Evolutionary conservation across 2,113 vertebrate species (phyloP).

Genomic region (Pituophis catenifer): DNA sequence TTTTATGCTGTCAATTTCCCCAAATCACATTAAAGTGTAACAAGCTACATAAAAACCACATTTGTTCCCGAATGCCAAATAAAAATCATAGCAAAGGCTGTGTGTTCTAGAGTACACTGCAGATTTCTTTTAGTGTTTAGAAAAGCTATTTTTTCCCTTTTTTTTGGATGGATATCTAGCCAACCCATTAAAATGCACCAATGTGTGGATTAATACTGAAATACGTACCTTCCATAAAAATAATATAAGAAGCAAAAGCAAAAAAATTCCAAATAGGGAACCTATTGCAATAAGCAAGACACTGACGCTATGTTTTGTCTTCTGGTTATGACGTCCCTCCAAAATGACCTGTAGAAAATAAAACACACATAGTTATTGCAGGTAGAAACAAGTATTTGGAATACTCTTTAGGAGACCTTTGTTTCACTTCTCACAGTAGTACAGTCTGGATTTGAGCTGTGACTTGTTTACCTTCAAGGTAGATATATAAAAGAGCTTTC

Average conservation of each 20-base stretch:
- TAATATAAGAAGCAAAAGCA: slow-evolving; percentile 79
- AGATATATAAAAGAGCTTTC: background rate
- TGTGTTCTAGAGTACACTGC: background rate
- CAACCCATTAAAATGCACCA: background rate
- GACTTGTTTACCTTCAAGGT: background rate
- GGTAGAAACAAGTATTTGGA: background rate
- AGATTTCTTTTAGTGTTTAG: background rate
- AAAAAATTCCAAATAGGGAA: slow-evolving; percentile 77
- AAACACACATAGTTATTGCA: background rate
- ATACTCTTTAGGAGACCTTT: background rate
- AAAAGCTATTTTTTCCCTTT: background rate
- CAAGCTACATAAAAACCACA: background rate
- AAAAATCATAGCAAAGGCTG: background rate
- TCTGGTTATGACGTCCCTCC: slow-evolving; percentile 84
- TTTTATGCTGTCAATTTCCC: background rate
- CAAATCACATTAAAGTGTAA: background rate
- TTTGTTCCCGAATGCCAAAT: background rate
- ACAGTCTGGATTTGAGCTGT: background rate
- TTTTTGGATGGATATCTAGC: background rate
- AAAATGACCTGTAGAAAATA: slow-evolving; percentile 75
- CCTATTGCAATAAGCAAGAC: slow-evolving; percentile 78
- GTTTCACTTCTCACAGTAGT: background rate
- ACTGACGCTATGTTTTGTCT: slow-evolving; percentile 72
- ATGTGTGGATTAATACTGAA: slow-evolving; percentile 17
- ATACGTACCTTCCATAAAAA: slow-evolving; percentile 86